Base-by-base conservation (phyloP, 2,113 vertebrate genomes). In the Phalacrocorax aristotelis region DNA sequence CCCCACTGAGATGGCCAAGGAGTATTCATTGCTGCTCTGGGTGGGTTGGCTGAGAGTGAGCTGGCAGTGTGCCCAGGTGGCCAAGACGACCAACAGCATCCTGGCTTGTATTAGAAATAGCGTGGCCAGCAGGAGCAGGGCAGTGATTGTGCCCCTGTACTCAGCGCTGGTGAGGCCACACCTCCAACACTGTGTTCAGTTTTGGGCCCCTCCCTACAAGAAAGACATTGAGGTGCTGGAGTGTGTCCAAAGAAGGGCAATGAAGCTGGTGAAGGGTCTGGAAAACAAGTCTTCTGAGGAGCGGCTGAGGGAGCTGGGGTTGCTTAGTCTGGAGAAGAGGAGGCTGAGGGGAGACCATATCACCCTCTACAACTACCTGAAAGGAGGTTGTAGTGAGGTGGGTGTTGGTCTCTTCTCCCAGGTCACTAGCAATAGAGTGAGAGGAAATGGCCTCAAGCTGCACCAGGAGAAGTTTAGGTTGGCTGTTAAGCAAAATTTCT, bases 301-400 rank as follows among this genome's bases (percentile, higher is more conserved):
- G 38, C 10, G 10, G 64, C 60, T 65, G 60, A 51, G 69, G 58
- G 44, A 90, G 10, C 22, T 76, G 64, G 58, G 6, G 5, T 2
- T 18, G 32, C 16, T 95, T 0, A n/a, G 5, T 2, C 29, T 78
- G 74, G 29, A 82, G 61, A 57, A 48, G 11, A 61, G 54, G 64
- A 65, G 44, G 16, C 54, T 69, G 3, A 12, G 27, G 15, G 18
- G 22, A 3, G 2, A 64, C 13, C 9, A 77, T 9, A 4, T 10
- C 0, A 0, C 15, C 66, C 15, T 83, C 11, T 76, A 0, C 30
- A 68, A 2, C 12, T n/a, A 20, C 10, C 36, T 80, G 36, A 65
- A 9, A 80, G 29, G n/a, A 66, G 40, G 11, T 1, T 36, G 60
- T 9, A 60, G 26, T 2, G 15, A 61, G 58, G 3, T 65, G 22